Evolutionary conservation across 2,797 vertebrate species (phyloP).

Genomic region (Rhynchonycteris naso): DNA sequence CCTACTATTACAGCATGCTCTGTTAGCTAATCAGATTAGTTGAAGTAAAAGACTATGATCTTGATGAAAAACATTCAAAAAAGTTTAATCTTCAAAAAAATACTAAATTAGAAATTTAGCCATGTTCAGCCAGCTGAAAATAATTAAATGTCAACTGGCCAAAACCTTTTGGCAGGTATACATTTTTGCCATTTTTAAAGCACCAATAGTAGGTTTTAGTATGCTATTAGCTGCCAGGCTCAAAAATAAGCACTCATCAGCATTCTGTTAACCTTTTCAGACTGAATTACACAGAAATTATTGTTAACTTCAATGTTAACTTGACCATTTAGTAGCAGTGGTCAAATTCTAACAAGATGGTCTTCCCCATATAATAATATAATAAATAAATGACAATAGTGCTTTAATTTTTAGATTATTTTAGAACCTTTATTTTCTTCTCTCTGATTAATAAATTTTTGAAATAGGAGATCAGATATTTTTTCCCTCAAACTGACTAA

Average conservation of each 20-base stretch:
- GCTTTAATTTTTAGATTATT: neutral
- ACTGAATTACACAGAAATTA: neutral
- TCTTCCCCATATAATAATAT: neutral
- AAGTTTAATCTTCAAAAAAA: slow-evolving; percentile 2
- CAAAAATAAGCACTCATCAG: slow-evolving; percentile 16
- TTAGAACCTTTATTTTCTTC: slow-evolving; percentile 31
- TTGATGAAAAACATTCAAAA: slow-evolving; percentile 47
- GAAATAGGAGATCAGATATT: neutral
- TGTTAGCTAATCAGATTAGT: slow-evolving; percentile 25
- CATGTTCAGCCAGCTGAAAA: slow-evolving; percentile 37
- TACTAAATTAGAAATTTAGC: slow-evolving; percentile 5
- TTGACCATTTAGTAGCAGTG: neutral
- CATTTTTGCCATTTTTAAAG: neutral
- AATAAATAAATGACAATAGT: neutral
- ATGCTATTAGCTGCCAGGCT: slow-evolving; percentile 31
- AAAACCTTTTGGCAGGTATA: slow-evolving; percentile 30
- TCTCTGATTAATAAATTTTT: neutral
- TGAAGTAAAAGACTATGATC: slow-evolving; percentile 41
- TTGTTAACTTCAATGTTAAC: slow-evolving; percentile 10
- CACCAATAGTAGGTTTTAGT: slow-evolving; percentile 41
- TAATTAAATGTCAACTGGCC: slow-evolving; percentile 32
- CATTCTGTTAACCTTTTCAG: slow-evolving; percentile 42
- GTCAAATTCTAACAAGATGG: slow-evolving; percentile 27
- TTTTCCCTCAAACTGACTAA: slow-evolving; percentile 23
- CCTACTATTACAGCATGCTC: neutral